Percentiles rank a stretch among this genome's conserved stretches.
phyloP scores from a whole-genome alignment of 2,888 invertebrate genomes.

The Spisula subtruncata region DNA sequence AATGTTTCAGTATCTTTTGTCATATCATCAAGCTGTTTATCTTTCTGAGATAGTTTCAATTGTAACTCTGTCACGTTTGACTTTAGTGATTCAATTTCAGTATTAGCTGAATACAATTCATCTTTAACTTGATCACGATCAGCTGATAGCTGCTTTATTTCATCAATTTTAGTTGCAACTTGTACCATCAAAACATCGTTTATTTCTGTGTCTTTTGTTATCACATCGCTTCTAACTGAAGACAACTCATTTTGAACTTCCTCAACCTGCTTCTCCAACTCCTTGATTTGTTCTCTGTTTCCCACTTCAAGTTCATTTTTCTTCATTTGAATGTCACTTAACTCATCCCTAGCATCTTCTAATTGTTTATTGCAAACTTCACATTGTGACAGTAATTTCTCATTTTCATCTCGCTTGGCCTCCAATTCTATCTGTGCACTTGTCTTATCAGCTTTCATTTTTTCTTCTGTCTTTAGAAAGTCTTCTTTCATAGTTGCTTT shows the following conservation, averaged over 20 bases:
- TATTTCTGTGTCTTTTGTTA: conserved; percentile 21
- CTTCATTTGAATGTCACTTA: conserved; percentile 11
- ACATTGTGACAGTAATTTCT: conserved; percentile 42
- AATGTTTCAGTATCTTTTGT: neutral
- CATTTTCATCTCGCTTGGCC: conserved; percentile 10
- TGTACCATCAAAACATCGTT: neutral
- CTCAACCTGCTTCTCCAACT: neutral
- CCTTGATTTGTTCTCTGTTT: conserved; percentile 21
- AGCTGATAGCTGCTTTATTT: neutral
- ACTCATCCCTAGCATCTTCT: neutral
- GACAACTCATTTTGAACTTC: neutral
- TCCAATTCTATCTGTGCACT: neutral
- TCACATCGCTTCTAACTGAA: neutral
- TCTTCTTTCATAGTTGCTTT: neutral
- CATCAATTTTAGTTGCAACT: neutral
- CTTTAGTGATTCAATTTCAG: too few relatives aligned
- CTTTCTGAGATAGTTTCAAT: neutral
- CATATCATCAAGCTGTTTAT: neutral
- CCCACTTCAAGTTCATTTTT: neutral
- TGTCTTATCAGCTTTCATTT: neutral
- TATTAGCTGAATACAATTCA: too few relatives aligned
- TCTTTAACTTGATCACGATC: too few relatives aligned
- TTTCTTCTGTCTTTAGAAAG: neutral
- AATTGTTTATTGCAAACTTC: conserved; percentile 35
- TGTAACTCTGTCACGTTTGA: neutral